A percentile compares a stretch with the other conserved stretches of the same genome.
These are phyloP conservation scores for Emberiza fucata DNA, from an alignment of 2,113 vertebrate species.

Conservation along the genomic window DNA sequence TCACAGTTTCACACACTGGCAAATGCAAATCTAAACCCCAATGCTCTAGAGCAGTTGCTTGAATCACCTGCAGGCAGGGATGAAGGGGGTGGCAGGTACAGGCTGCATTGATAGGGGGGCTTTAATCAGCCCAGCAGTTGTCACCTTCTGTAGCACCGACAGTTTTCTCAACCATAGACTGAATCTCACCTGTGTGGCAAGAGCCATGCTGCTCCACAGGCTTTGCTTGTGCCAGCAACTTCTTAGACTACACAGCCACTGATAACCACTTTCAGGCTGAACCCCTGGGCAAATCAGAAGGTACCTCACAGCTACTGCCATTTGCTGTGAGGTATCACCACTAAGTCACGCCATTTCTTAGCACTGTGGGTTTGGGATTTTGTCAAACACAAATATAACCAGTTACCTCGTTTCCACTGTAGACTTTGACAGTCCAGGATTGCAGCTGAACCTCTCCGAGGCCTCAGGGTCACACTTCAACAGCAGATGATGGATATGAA, in stretches of 20 bases:
- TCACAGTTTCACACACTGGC: background rate
- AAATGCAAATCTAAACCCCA: background rate
- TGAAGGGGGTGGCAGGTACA: background rate
- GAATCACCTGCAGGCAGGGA: background rate
- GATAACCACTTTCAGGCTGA: background rate
- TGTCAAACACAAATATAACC: background rate
- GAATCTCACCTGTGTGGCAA: background rate
- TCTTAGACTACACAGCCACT: rapidly evolving
- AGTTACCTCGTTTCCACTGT: background rate
- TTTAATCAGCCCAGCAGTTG: background rate
- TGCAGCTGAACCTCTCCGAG: background rate
- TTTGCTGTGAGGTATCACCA: background rate
- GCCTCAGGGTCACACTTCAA: background rate
- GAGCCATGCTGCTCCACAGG: background rate
- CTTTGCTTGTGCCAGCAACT: background rate
- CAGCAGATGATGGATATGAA: background rate
- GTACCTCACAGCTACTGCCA: background rate
- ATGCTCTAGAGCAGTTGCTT: background rate
- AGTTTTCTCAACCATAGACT: background rate
- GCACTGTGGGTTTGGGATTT: background rate
- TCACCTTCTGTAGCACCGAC: background rate
- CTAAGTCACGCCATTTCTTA: background rate
- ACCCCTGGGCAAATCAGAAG: background rate
- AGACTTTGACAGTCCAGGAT: background rate
- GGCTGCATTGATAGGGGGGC: no score